These are phyloP conservation scores for Myocastor coypus DNA, from an alignment of 2,113 vertebrate species.

Conservation along the genomic window DNA sequence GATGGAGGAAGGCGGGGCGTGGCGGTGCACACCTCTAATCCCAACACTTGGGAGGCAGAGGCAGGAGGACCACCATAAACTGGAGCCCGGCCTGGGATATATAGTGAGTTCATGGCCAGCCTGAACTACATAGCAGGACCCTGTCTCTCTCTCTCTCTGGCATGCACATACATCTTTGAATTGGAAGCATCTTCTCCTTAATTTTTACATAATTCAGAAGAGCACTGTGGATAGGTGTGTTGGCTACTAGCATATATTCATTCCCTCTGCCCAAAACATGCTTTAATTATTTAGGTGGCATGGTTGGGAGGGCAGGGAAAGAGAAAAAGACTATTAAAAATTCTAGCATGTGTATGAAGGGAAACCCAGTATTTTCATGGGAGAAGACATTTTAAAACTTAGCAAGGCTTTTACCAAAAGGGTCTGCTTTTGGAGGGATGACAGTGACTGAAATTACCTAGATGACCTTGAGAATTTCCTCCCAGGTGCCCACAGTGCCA, in stretches of 20 bases:
- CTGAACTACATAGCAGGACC: background rate
- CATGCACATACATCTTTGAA: background rate
- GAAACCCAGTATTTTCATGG: constrained; percentile 13
- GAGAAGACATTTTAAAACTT: background rate
- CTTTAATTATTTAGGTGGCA: constrained; percentile 12
- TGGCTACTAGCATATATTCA: background rate
- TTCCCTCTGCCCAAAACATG: background rate
- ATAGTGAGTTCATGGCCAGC: background rate
- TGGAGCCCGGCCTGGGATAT: background rate
- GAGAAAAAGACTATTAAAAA: background rate
- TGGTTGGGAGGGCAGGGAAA: background rate
- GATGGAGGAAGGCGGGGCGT: background rate
- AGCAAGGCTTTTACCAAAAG: constrained; percentile 38
- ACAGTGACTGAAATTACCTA: background rate
- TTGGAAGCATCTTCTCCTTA: background rate
- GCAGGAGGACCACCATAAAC: background rate
- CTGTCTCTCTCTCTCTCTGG: background rate
- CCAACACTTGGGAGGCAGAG: background rate
- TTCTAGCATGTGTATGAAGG: constrained; percentile 28
- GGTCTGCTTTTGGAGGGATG: constrained; percentile 55
- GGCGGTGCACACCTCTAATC: background rate
- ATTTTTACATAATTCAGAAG: background rate
- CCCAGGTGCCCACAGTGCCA: constrained; percentile 26
- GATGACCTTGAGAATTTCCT: constrained; percentile 57
- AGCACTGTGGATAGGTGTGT: background rate